Evolutionary conservation across 2,113 vertebrate genomes (phyloP), one percentile per base, ranked within the genome.

Genomic region (Acinonyx jubatus): DNA sequence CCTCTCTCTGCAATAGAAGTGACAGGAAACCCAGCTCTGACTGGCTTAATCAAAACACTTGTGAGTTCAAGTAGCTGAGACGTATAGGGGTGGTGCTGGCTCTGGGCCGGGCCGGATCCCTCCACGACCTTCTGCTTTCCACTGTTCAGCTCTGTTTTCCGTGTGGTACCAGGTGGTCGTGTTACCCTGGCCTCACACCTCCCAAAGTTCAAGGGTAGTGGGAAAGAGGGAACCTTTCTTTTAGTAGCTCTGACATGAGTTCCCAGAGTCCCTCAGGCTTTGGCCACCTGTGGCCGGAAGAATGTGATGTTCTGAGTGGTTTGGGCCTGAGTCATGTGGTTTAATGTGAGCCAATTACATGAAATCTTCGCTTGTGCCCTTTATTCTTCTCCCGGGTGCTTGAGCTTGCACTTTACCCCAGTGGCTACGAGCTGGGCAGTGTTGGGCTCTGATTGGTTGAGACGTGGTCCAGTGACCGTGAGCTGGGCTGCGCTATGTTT

Each of bases 401-500:
- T 25, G 29, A 41, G 69, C 23, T 38, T 38, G 27, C 9, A 18
- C 33, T 80, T 48, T 57, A 73, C 15, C 27, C 33, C 38, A 9
- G 0, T 66, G 73, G 14, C 52, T 66, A 4, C 27, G 36, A 68
- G 4, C 85, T 33, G 81, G 38, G 3, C 29, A 52, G 21, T 36
- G 73, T 31, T 79, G 36, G 36, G 78, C 36, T 86, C 86, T 91
- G 91, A 89, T 82, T 81, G 93, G 94, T 69, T 84, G 81, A 97
- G 69, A 48, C 8, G 1, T 55, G 45, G 68, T 33, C 68, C 94
- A 90, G 0, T 65, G 63, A 74, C 18, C 21, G 57, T 36, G 82
- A 86, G 10, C 29, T 31, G 55, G 33, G 36, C 5, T 48, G 8
- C 45, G n/a, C 14, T 69, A 7, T 45, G n/a, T 76, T 93, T 82